Evolutionary conservation across 2,797 vertebrate species (phyloP).

Genomic region (Malurus leucopterus): DNA sequence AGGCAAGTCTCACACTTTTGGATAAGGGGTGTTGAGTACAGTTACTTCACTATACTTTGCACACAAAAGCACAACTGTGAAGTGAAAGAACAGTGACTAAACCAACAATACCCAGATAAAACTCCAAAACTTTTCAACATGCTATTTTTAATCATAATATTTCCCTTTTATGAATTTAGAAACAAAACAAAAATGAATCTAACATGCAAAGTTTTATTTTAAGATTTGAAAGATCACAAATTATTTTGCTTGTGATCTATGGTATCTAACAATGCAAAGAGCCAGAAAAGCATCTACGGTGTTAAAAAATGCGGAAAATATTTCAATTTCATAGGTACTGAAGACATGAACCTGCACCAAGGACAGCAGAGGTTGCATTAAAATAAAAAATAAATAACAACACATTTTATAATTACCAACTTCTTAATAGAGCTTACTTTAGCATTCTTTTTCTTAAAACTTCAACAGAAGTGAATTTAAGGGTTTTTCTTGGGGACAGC

Average conservation of each 20-base stretch:
- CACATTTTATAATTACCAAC: neutral
- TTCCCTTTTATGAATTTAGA: neutral
- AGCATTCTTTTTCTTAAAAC: neutral
- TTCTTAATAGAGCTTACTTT: neutral
- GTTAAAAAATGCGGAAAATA: neutral
- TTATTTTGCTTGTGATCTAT: neutral
- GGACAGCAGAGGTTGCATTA: neutral
- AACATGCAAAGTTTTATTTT: neutral
- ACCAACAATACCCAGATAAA: neutral
- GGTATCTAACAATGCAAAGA: neutral
- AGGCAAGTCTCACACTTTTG: neutral
- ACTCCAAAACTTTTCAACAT: neutral
- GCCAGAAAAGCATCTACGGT: neutral
- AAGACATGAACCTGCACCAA: neutral
- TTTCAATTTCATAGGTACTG: neutral
- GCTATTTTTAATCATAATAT: neutral
- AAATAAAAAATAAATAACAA: neutral
- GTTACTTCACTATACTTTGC: neutral
- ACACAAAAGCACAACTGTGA: neutral
- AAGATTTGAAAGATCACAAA: neutral
- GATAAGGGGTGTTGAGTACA: neutral
- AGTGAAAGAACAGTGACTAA: neutral
- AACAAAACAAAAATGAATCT: neutral
- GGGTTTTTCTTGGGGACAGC: neutral
- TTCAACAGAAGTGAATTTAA: neutral